Conservation (phyloP, 2,888 invertebrate species). For the Leptogaster cylindrica region DNA sequence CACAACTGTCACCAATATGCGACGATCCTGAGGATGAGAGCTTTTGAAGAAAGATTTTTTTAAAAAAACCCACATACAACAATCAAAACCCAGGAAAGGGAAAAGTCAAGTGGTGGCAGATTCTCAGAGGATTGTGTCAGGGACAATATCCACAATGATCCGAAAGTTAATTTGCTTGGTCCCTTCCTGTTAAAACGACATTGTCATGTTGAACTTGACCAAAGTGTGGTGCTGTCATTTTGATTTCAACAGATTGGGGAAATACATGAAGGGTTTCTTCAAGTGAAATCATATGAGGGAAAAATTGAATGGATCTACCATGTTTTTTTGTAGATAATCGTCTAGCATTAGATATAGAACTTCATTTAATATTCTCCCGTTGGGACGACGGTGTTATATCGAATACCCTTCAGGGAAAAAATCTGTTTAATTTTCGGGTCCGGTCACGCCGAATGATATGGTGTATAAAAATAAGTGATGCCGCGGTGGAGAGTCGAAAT, state of each 20-base stretch:
- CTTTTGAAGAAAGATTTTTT: too few species aligned
- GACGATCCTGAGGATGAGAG: neutral
- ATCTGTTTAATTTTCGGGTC: neutral
- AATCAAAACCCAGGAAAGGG: neutral
- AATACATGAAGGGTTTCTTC: conserved; percentile 17
- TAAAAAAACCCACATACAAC: neutral
- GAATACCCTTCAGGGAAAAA: too few species aligned
- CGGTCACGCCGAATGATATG: too few species aligned
- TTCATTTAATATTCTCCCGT: conserved; percentile 19
- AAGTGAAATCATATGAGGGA: conserved; percentile 25
- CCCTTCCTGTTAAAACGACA: neutral
- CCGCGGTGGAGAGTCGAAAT: too few species aligned
- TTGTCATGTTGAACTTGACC: conserved; percentile 4
- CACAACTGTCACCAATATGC: neutral
- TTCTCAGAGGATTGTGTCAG: conserved; percentile 7
- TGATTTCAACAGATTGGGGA: conserved; percentile 14
- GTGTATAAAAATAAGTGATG: too few species aligned
- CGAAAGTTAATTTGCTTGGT: conserved; percentile 25
- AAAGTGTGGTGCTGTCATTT: conserved; percentile 10
- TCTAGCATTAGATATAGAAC: conserved; percentile 20
- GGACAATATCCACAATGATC: conserved; percentile 15
- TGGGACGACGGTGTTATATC: too few species aligned
- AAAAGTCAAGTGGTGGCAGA: neutral
- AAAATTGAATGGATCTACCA: conserved; percentile 14
- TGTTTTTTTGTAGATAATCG: conserved; percentile 14